Conservation (phyloP, 2,797 vertebrate species). For the Emydoidea blandingii region DNA sequence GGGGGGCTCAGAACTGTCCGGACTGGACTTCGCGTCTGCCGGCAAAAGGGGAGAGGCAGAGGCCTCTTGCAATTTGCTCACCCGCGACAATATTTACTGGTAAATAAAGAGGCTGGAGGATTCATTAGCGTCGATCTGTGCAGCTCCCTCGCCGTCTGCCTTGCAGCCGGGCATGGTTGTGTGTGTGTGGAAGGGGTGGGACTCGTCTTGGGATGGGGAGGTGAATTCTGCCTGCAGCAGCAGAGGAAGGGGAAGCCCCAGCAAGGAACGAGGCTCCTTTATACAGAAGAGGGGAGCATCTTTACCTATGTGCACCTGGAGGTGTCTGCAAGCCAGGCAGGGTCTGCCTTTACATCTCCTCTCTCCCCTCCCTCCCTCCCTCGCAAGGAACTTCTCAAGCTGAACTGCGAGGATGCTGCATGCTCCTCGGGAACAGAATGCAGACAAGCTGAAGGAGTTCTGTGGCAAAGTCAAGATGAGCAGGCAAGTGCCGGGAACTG, state of each 20-base stretch:
- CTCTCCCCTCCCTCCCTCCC: constrained; percentile 44
- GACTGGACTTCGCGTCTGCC: background rate
- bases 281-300: background rate
- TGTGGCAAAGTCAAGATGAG: constrained; percentile 71
- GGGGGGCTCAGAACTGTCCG: background rate
- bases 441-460: constrained; percentile 70
- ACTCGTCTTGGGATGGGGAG: background rate
- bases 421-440: constrained; percentile 60
- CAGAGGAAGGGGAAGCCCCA: background rate
- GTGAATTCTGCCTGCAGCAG: background rate
- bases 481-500: background rate
- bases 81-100: background rate
- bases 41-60: background rate
- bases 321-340: constrained; percentile 30
- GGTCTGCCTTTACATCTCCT: constrained; percentile 64
- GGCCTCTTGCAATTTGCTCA: background rate
- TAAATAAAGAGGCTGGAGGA: background rate
- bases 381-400: constrained; percentile 73
- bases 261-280: background rate
- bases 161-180: rapidly evolving
- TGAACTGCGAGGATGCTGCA: constrained; percentile 72
- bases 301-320: background rate
- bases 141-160: background rate
- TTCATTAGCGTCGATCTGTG: background rate
- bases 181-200: rapidly evolving